Evolutionary conservation across 2,888 invertebrate genomes (phyloP).

Genomic region (Parochlus steinenii): DNA sequence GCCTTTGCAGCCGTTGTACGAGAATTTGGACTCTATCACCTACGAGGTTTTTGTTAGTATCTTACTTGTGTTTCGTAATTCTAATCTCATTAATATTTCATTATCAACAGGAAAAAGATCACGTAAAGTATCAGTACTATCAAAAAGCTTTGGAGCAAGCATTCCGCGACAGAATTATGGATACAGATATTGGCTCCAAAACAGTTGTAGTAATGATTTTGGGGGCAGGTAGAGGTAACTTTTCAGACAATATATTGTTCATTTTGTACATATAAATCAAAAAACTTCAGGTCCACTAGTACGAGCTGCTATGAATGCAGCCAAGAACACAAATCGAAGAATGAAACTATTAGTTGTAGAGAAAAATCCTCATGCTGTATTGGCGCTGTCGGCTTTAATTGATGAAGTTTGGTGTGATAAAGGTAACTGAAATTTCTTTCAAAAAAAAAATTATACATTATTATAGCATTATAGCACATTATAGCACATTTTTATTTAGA

Average conservation of each 20-base stretch:
- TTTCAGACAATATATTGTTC: no score
- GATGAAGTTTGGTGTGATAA: slow-evolving; percentile 60
- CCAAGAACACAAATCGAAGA: slow-evolving; percentile 46
- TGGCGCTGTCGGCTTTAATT: slow-evolving; percentile 59
- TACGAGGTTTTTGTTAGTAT: slow-evolving; percentile 98
- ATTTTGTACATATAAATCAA: no score
- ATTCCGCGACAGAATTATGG: slow-evolving; percentile 39
- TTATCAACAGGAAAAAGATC: no score
- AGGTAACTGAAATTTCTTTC: slow-evolving; percentile 17
- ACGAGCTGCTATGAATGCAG: slow-evolving; percentile 70
- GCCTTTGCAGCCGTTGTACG: slow-evolving; percentile 83
- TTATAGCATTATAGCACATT: no score
- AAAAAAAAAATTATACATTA: neutral
- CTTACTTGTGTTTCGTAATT: no score
- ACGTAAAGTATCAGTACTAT: slow-evolving; percentile 82
- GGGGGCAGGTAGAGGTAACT: slow-evolving; percentile 8
- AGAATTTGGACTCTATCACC: slow-evolving; percentile 88
- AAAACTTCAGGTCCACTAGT: slow-evolving; percentile 92
- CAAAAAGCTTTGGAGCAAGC: slow-evolving; percentile 69
- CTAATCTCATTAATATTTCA: no score
- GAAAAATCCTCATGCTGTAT: slow-evolving; percentile 93
- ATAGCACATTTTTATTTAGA: slow-evolving; percentile 19
- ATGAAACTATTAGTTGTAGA: slow-evolving; percentile 88
- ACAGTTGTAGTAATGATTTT: slow-evolving; percentile 35
- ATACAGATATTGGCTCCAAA: slow-evolving; percentile 32